These are phyloP conservation scores for Conus ventricosus DNA, from an alignment of 1,140 invertebrate genomes.

Conservation along the genomic window DNA sequence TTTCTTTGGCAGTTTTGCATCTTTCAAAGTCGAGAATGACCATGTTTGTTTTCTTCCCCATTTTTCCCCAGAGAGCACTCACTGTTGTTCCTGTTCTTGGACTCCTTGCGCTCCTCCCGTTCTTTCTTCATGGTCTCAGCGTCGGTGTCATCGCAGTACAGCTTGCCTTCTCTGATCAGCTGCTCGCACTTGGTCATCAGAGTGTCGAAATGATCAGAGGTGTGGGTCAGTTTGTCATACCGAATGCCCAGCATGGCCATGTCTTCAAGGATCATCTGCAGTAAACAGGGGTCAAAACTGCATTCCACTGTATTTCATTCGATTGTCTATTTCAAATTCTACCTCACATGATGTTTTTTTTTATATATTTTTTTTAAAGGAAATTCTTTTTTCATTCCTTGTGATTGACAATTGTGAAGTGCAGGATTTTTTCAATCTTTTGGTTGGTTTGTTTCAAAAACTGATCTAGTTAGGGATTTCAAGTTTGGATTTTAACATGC, in stretches of 20 bases:
- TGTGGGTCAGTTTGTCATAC: conserved; percentile 94
- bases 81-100: conserved; percentile 75
- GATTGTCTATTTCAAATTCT: too few relatives aligned
- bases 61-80: conserved; percentile 33
- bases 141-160: conserved; percentile 98
- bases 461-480: too few relatives aligned
- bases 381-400: too few relatives aligned
- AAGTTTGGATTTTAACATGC: too few relatives aligned
- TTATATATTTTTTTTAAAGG: background rate
- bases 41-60: too few relatives aligned
- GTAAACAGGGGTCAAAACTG: background rate
- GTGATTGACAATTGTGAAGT: too few relatives aligned
- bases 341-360: background rate
- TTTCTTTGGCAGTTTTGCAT: too few relatives aligned
- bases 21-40: too few relatives aligned
- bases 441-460: too few relatives aligned
- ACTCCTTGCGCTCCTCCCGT: conserved; percentile 91
- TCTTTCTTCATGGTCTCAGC: conserved; percentile 95
- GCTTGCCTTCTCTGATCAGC: conserved; percentile 90
- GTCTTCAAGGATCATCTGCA: conserved; percentile 94
- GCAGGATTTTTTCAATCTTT: too few relatives aligned
- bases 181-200: conserved; percentile 92
- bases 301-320: too few relatives aligned
- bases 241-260: conserved; percentile 92
- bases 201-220: conserved; percentile 97